Evolutionary conservation across 2,797 vertebrate genomes (phyloP).

Genomic region (Acipenser oxyrinchus): DNA sequence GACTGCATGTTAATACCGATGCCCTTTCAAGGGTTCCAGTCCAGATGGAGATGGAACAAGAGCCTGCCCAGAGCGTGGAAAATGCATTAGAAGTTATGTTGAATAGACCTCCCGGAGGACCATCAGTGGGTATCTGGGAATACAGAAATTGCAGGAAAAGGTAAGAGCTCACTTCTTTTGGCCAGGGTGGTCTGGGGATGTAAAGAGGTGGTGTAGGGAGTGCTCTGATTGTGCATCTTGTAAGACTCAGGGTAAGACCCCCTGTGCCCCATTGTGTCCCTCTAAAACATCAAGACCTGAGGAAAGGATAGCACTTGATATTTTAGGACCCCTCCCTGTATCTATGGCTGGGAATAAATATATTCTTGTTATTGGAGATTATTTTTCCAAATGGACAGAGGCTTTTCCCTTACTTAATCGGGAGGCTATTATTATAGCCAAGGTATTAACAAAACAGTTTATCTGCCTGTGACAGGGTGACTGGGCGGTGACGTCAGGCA

Average conservation of each 20-base stretch:
- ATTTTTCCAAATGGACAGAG: slow-evolving; percentile 19
- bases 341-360: slow-evolving; percentile 6
- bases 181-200: too few species aligned
- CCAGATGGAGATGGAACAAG: background rate
- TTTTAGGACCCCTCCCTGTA: background rate
- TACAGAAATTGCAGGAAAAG: background rate
- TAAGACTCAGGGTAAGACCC: background rate
- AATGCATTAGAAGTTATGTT: too few species aligned
- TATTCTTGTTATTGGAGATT: slow-evolving; percentile 17
- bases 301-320: background rate
- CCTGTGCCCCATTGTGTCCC: background rate
- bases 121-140: too few species aligned
- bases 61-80: background rate
- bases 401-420: background rate
- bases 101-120: too few species aligned
- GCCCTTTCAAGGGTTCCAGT: slow-evolving; percentile 8
- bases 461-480: too few species aligned
- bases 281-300: background rate
- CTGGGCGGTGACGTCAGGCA: too few species aligned
- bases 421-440: too few species aligned
- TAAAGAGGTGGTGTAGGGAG: too few species aligned
- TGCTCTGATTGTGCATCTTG: too few species aligned
- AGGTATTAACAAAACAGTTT: too few species aligned
- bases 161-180: too few species aligned
- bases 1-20: slow-evolving; percentile 18